Percentiles rank a stretch among this genome's conserved stretches.
phyloP scores from a whole-genome alignment of 2,888 invertebrate genomes.

The Elgonia sp. region DNA sequence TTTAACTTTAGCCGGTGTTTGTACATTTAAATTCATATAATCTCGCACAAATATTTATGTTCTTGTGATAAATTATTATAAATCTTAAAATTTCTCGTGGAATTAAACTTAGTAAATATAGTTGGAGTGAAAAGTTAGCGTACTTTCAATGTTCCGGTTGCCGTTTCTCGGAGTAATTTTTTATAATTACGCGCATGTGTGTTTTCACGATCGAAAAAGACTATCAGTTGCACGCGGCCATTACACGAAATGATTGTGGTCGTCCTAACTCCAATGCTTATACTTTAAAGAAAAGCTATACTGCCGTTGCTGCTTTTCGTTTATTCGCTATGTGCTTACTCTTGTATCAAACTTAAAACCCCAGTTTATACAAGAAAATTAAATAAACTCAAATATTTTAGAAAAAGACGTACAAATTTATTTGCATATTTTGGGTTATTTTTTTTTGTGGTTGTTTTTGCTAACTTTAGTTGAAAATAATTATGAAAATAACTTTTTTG shows the following conservation, averaged over 20 bases:
- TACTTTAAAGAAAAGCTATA: slow-evolving; percentile 71
- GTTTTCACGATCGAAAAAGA: slow-evolving; percentile 34
- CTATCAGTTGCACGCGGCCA: slow-evolving; percentile 65
- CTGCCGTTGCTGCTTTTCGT: slow-evolving; percentile 43
- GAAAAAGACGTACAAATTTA: too few species aligned
- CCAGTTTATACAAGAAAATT: too few species aligned
- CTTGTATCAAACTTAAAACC: not conserved
- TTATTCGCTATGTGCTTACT: slow-evolving; percentile 57
- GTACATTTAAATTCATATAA: too few species aligned
- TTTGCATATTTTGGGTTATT: too few species aligned
- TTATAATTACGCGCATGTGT: slow-evolving; percentile 31
- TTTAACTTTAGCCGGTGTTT: too few species aligned
- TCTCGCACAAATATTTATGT: too few species aligned
- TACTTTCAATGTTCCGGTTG: slow-evolving; percentile 2
- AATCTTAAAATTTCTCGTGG: not conserved
- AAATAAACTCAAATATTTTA: too few species aligned
- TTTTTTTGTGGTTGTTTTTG: too few species aligned
- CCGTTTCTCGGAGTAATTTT: not conserved
- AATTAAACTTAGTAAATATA: slow-evolving; percentile 18
- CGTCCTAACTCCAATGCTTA: slow-evolving; percentile 64
- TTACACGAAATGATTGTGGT: slow-evolving; percentile 77
- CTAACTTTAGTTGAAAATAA: too few species aligned
- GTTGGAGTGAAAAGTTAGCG: slow-evolving; percentile 4
- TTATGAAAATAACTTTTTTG: too few species aligned
- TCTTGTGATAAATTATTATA: too few species aligned